phyloP scores from a whole-genome alignment of 1,140 invertebrate species.

The Macrocentrus cingulum region DNA sequence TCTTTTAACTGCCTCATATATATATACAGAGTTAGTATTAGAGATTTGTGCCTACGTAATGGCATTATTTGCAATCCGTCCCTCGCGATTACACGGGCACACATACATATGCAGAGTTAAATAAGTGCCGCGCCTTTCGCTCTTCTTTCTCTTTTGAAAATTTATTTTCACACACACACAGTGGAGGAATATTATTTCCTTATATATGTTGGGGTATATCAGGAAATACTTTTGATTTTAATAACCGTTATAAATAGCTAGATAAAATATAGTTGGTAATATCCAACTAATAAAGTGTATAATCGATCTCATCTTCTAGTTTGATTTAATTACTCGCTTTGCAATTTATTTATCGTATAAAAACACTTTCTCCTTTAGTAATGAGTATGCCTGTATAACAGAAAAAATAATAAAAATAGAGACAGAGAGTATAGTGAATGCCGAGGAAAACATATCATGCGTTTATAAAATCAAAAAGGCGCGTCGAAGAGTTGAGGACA shows the following conservation, averaged over 20 bases:
- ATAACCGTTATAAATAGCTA: neutral
- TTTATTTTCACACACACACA: neutral
- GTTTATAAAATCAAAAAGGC: too few relatives aligned
- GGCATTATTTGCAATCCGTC: conserved; percentile 15
- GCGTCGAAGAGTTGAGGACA: too few relatives aligned
- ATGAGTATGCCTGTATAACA: neutral
- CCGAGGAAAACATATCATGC: too few relatives aligned
- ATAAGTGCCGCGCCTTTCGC: conserved; percentile 16
- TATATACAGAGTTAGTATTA: too few relatives aligned
- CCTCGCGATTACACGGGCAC: conserved; percentile 16
- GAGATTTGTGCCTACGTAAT: conserved; percentile 18
- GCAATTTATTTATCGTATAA: neutral
- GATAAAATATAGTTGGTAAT: neutral
- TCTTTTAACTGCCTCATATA: too few relatives aligned
- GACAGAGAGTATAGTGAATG: neutral
- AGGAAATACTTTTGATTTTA: too few relatives aligned
- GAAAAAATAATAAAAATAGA: neutral
- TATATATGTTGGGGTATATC: too few relatives aligned
- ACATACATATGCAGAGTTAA: neutral
- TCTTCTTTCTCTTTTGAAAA: conserved; percentile 9
- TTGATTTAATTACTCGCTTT: neutral
- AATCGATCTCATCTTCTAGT: conserved; percentile 24
- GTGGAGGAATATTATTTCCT: neutral
- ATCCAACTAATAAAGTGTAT: neutral
- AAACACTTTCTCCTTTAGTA: neutral